Conservation (phyloP, 2,797 vertebrate species). For the Synanceia verrucosa region DNA sequence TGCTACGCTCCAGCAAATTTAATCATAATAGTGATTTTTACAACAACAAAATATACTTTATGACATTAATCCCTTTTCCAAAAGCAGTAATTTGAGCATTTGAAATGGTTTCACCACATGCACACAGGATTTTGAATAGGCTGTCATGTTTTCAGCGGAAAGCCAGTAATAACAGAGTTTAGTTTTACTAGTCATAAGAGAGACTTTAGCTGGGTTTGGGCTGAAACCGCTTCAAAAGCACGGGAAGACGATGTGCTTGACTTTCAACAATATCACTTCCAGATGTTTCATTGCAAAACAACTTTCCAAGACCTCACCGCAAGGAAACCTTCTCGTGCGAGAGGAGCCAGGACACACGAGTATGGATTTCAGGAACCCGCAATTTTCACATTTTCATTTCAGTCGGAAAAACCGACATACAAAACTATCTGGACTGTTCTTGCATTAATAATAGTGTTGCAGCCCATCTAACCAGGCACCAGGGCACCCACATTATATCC, state of each 20-base stretch:
- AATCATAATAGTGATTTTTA: conserved; percentile 72
- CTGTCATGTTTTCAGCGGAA: conserved; percentile 71
- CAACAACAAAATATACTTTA: conserved; percentile 72
- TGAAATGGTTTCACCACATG: conserved; percentile 75
- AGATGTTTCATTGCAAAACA: conserved; percentile 81
- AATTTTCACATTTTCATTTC: conserved; percentile 62
- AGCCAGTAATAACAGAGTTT: conserved; percentile 76
- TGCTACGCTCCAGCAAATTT: conserved; percentile 44
- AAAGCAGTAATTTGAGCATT: conserved; percentile 72
- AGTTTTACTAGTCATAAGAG: conserved; percentile 73
- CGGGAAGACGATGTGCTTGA: conserved; percentile 62
- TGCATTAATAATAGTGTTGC: conserved; percentile 17
- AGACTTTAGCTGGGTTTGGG: conserved; percentile 71
- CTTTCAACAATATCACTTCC: conserved; percentile 78
- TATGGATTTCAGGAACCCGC: conserved; percentile 57
- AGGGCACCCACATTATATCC: not conserved
- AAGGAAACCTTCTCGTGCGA: conserved; percentile 56
- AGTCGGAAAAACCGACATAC: conserved; percentile 33
- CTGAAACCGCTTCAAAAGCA: conserved; percentile 77
- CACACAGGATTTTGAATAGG: conserved; percentile 56
- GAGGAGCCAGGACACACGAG: conserved; percentile 52
- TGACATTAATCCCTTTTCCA: conserved; percentile 70
- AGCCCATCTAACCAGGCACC: conserved; percentile 1
- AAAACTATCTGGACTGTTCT: conserved; percentile 29
- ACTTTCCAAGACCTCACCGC: conserved; percentile 63